Evolutionary conservation across 2,888 invertebrate genomes (phyloP), one percentile per base, ranked within the genome.

Genomic region (Sphinx pinastri): DNA sequence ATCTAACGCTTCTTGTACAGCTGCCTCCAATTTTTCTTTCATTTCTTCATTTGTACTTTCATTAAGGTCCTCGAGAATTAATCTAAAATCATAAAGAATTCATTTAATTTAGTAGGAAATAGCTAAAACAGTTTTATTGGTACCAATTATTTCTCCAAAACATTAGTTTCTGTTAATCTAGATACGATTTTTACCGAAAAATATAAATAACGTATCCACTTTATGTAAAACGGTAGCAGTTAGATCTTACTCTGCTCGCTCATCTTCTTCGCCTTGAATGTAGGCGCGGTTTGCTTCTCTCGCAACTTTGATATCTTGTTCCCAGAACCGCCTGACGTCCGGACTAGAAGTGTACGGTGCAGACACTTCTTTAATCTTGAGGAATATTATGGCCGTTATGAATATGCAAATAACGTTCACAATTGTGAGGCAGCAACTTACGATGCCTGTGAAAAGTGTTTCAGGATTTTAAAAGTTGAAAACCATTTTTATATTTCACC

Each of bases 331-430:
- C 75, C 96, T 95, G 68, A 97, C 91, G 80, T 96, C 96, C 38
- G 96, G 96, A 73, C 96, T 96, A 0, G 96, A 96, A 0, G 97
- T 97, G 79, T 97, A 96, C 0, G 97, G 97, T 68, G 97, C 97
- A 0, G 96, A 96, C 11, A 97, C 97, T 89, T 97, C 97, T 86
- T 98, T 98, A 75, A 97, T 97, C 95, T 97, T 97, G 68, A 98
- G 90, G 73, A 97, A 96, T 74, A 97, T 94, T 78, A 97, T 95
- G 2, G 97, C 97, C 68, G 97, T 96, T 78, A 97, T 95, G 84
- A 97, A 97, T 82, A 98, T 98, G 88, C 97, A 97, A 81, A 96
- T 95, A 72, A 98, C 97, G 87, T 98, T 98, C 52, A 98, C 95
- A 68, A 97, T 94, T 2, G 97, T 97, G 68, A 98, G 88, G 74